phyloP scores from a whole-genome alignment of 64 coral and sea anemone species.

The Pachyseris speciosa region DNA sequence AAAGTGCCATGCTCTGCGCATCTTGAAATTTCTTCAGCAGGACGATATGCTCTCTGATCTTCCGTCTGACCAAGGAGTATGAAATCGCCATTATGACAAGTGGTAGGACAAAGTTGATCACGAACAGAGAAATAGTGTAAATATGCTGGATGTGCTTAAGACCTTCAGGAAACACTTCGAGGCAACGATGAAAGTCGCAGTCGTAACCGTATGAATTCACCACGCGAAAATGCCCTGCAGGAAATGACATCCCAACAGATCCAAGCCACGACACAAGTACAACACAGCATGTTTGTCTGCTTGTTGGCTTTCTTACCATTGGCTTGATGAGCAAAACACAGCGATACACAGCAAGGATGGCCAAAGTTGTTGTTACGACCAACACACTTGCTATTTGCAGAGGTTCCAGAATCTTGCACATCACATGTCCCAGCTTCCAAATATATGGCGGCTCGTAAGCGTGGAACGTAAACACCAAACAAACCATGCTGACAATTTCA shows the following conservation, averaged over 20 bases:
- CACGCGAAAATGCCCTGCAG: conserved; percentile 40
- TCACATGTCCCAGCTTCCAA: conserved; percentile 79
- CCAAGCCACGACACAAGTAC: conserved; percentile 54
- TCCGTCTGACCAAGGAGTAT: conserved; percentile 62
- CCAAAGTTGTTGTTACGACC: conserved; percentile 77
- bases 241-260: conserved; percentile 41
- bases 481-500: conserved; percentile 67
- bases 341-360: conserved; percentile 74
- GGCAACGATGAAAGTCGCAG: background rate
- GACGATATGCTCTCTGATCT: conserved; percentile 66
- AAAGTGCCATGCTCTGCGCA: background rate
- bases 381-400: conserved; percentile 68
- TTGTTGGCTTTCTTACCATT: background rate
- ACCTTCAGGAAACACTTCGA: conserved; percentile 46
- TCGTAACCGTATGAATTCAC: conserved; percentile 22
- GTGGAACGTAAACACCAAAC: conserved; percentile 37
- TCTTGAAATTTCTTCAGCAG: conserved; percentile 8
- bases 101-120: conserved; percentile 59
- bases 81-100: conserved; percentile 72
- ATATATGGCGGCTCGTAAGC: conserved; percentile 55
- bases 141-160: background rate
- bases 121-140: conserved; percentile 68
- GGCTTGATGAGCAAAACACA: conserved; percentile 66
- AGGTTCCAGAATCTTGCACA: conserved; percentile 75
- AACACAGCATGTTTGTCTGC: background rate